Evolutionary conservation across 37 sponge, comb jelly and placozoan species (phyloP), one percentile per base, ranked within the genome.

Genomic region (Aphrocallistes beatrix): DNA sequence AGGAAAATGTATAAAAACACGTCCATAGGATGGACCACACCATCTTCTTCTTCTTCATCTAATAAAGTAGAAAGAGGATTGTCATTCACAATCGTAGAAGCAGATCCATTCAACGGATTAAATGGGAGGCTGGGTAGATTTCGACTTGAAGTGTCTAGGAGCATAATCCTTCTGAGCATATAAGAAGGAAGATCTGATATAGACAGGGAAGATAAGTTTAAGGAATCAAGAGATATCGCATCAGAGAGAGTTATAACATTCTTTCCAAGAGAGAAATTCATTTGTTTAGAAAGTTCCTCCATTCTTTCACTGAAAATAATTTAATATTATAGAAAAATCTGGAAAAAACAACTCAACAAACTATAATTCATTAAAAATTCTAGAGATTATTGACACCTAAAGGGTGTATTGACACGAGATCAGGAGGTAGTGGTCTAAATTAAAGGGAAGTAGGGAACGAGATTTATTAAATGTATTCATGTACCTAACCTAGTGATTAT

Each of bases 11-110:
- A 60, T 3, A 60, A 30, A 60, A 60, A 60, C n/a, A 60, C 34
- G n/a, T 60, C 75, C 75, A 60, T 60, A 25, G 75, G 75, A 13
- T 60, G 75, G n/a, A 60, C 75, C n/a, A 60, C 1, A 60, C n/a
- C 75, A 6, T 60, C 75, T 32, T 60, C 75, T 60, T 60, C 75
- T 32, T 60, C 75, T 60, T 60, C 75, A 13, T 60, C 75, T 13
- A 32, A 21, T 6, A 42, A 42, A 42, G 13, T 16, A 13, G 25
- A 32, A 3, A 60, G 34, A 28, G 34, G n/a, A 32, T 21, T 32
- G n/a, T n/a, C n/a, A n/a, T n/a, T n/a, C n/a, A n/a, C n/a, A 32
- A 13, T 19, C 3, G 75, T 25, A 60, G 10, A 25, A 60, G 75
- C 10, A 28, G 25, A 13, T 60, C 8, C 25, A 60, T 60, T 60